phyloP scores from a whole-genome alignment of 2,888 invertebrate genomes.

The Ommatoiulus sabulosus region DNA sequence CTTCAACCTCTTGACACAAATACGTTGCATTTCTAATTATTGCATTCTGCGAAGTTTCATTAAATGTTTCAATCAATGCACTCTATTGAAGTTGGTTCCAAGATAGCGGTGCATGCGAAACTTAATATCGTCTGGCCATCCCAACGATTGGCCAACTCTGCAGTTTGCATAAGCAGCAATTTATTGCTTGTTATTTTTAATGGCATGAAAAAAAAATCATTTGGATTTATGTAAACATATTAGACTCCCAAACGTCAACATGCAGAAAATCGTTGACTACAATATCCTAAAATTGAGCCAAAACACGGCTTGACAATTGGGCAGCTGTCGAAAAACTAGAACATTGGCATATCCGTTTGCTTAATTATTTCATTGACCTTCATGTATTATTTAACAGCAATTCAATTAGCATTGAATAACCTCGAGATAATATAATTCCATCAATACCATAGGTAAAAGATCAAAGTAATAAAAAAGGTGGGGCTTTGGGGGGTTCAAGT shows the following conservation, averaged over 20 bases:
- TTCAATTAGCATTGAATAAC: neutral
- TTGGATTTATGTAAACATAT: neutral
- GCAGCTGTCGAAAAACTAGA: no score
- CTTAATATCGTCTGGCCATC: neutral
- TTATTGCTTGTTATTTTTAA: conserved; percentile 8
- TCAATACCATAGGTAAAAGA: neutral
- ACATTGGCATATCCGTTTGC: no score
- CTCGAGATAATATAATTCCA: neutral
- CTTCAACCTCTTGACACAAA: no score
- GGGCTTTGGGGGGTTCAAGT: neutral
- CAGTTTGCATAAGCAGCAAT: neutral
- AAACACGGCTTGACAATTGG: no score
- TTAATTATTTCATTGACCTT: neutral
- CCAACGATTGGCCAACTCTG: neutral
- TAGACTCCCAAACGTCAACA: neutral
- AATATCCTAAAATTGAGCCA: no score
- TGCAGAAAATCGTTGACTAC: no score
- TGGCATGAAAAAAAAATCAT: neutral
- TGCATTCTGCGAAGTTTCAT: no score
- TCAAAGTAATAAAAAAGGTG: neutral
- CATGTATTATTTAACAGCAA: conserved; percentile 4
- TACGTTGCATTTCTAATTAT: no score
- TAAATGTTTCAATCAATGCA: no score
- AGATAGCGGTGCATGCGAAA: neutral
- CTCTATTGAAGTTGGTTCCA: neutral